Evolutionary conservation across 2,113 vertebrate genomes (phyloP).

Genomic region (Tinamus guttatus): DNA sequence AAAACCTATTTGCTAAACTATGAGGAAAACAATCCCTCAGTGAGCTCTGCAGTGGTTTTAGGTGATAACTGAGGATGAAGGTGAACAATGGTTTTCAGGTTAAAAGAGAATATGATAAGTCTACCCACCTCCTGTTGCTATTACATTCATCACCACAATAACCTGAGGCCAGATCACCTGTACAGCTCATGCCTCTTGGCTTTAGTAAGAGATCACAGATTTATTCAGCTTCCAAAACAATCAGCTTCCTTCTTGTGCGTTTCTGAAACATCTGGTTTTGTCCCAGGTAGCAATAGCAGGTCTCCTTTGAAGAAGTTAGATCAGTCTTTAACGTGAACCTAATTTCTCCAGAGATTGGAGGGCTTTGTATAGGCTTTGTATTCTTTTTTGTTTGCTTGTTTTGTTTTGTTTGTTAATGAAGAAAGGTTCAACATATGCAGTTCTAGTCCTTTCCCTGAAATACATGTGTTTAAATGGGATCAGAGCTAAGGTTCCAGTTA

Average conservation of each 20-base stretch:
- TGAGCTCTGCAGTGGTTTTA: not conserved
- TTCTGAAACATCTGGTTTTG: not conserved
- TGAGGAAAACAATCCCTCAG: not conserved
- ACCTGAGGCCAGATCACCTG: not conserved
- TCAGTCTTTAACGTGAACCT: not conserved
- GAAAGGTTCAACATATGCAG: accelerated
- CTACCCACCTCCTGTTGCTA: not conserved
- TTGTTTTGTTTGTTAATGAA: not conserved
- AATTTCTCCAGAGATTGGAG: not conserved
- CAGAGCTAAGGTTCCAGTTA: not conserved
- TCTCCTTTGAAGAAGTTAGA: not conserved
- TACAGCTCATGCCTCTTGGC: not conserved
- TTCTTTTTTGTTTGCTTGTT: not conserved
- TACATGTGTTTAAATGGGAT: not conserved
- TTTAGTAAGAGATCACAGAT: not conserved
- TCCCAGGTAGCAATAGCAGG: not conserved
- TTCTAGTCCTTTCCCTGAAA: not conserved
- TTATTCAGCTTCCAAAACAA: not conserved
- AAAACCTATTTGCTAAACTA: not conserved
- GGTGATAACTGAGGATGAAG: not conserved
- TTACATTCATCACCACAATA: not conserved
- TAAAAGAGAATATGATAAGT: not conserved
- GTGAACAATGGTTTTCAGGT: not conserved
- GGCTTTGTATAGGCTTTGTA: not conserved
- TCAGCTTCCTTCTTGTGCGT: not conserved